These are phyloP conservation scores for Athalia cordata DNA, from an alignment of 2,888 invertebrate species.

Conservation along the genomic window DNA sequence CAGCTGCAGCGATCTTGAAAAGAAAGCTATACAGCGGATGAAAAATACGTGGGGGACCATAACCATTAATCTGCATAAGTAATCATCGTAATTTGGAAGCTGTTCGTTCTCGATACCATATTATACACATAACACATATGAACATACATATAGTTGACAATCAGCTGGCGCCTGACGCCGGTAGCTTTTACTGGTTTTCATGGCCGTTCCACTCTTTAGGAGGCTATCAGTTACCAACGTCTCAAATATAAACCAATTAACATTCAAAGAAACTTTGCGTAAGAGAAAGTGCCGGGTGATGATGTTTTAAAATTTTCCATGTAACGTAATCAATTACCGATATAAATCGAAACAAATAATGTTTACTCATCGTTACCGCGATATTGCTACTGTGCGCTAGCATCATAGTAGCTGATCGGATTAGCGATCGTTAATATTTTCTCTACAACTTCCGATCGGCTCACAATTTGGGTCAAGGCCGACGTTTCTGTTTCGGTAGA, in stretches of 20 bases:
- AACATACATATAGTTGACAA: too few relatives aligned
- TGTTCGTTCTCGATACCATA: too few relatives aligned
- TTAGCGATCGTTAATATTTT: conserved; percentile 24
- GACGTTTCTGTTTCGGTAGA: not conserved
- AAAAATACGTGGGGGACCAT: too few relatives aligned
- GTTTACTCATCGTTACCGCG: conserved; percentile 11
- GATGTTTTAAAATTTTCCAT: not conserved
- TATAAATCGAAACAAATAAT: conserved; percentile 25
- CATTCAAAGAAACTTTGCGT: conserved; percentile 10
- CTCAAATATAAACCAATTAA: conserved; percentile 17
- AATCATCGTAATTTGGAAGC: too few relatives aligned
- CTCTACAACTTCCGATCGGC: conserved; percentile 12
- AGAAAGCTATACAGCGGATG: too few relatives aligned
- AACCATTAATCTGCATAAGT: too few relatives aligned
- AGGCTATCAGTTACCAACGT: not conserved
- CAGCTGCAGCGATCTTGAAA: too few relatives aligned
- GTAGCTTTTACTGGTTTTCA: too few relatives aligned
- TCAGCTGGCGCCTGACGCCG: too few relatives aligned
- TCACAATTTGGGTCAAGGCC: conserved; percentile 27
- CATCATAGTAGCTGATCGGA: too few relatives aligned
- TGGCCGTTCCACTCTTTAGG: not conserved
- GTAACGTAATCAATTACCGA: conserved; percentile 30
- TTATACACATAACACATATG: too few relatives aligned
- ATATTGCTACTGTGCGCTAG: not conserved
- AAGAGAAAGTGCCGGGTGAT: conserved; percentile 18